These are phyloP conservation scores for Stegana nigrithorax DNA, from an alignment of 2,888 invertebrate genomes.

Conservation along the genomic window DNA sequence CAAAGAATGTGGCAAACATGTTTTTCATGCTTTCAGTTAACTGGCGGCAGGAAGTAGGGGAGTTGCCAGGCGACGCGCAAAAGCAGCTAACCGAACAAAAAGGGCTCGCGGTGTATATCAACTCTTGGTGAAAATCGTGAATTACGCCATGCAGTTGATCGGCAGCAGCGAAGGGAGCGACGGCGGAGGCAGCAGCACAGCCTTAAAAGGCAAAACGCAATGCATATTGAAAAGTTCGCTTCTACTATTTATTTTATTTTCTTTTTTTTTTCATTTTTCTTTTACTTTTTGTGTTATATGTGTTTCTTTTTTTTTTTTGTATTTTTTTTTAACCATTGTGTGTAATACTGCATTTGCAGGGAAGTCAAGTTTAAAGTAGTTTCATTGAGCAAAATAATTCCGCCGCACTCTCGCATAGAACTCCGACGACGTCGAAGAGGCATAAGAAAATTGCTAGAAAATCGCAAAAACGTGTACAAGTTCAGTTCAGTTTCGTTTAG, in stretches of 20 bases:
- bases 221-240: conserved; percentile 11
- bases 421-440: not conserved
- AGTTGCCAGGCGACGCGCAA: conserved; percentile 36
- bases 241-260: not conserved
- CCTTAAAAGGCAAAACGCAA: conserved; percentile 16
- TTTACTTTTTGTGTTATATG: too few relatives aligned
- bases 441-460: conserved; percentile 60
- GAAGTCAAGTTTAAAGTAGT: conserved; percentile 2
- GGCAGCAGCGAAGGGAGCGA: too few relatives aligned
- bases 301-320: not conserved
- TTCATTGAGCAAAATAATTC: conserved; percentile 10
- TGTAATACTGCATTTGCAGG: not conserved
- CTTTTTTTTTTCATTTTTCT: too few relatives aligned
- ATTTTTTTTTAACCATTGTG: not conserved
- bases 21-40: conserved; percentile 38
- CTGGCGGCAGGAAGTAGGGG: conserved; percentile 55
- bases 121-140: conserved; percentile 34
- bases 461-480: conserved; percentile 61
- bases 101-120: conserved; percentile 28
- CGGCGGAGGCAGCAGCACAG: too few relatives aligned
- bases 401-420: not conserved
- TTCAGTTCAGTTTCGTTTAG: conserved; percentile 14
- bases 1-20: conserved; percentile 63
- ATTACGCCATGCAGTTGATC: conserved; percentile 16
- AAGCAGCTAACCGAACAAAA: conserved; percentile 33